Percentiles rank a stretch among this genome's conserved stretches.
These are phyloP conservation scores for Emesis russula DNA, from an alignment of 2,888 invertebrate species.

Conservation along the genomic window DNA sequence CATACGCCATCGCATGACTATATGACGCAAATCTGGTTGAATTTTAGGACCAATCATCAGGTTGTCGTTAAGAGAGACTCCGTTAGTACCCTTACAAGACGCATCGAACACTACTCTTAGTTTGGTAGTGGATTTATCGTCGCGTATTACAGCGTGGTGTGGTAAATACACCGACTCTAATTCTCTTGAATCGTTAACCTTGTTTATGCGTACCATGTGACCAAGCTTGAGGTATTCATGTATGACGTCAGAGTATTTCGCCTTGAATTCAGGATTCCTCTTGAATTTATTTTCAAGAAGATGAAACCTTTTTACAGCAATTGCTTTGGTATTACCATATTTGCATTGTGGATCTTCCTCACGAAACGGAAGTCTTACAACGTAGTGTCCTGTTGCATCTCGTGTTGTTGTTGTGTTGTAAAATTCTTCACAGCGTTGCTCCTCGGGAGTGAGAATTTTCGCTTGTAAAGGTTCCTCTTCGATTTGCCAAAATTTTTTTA, in stretches of 20 bases:
- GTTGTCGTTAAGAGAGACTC: background rate
- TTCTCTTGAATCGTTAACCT: too few relatives aligned
- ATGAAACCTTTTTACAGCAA: constrained; percentile 13
- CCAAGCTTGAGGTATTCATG: constrained; percentile 28
- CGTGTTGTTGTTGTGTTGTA: constrained; percentile 37
- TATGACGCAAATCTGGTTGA: background rate
- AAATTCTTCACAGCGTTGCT: too few relatives aligned
- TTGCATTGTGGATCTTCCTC: constrained; percentile 29
- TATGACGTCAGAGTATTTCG: constrained; percentile 23
- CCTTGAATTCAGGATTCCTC: constrained; percentile 10
- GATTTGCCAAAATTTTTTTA: constrained; percentile 11
- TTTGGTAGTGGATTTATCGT: constrained; percentile 83
- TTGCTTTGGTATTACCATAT: constrained; percentile 21
- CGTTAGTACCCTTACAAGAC: background rate
- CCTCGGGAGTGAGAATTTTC: too few relatives aligned
- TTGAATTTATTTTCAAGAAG: constrained; percentile 21
- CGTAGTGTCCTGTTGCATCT: constrained; percentile 58
- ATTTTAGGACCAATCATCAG: background rate
- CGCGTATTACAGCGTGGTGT: constrained; percentile 86
- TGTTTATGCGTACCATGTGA: constrained; percentile 11
- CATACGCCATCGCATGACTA: background rate
- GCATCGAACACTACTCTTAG: constrained; percentile 85
- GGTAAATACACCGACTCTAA: constrained; percentile 71
- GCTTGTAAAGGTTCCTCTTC: too few relatives aligned
- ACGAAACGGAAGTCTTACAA: constrained; percentile 64